Conservation (phyloP, 2,888 invertebrate genomes). For the Caenorhabditis sp. region DNA sequence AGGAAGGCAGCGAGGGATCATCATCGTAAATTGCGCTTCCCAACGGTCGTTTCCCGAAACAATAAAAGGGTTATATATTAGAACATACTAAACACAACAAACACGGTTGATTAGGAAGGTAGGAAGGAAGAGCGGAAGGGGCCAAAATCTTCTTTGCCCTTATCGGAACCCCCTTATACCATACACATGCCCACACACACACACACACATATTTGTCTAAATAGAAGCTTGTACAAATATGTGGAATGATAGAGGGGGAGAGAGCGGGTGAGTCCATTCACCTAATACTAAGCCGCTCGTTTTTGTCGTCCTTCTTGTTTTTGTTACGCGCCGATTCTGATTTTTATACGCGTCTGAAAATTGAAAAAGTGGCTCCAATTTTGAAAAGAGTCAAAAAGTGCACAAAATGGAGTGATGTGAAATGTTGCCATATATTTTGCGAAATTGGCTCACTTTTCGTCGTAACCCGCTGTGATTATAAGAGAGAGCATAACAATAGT, state of each 20-base stretch:
- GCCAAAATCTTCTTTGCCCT: conserved; percentile 46
- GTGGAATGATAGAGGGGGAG: not conserved
- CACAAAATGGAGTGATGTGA: not conserved
- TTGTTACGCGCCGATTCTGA: not conserved
- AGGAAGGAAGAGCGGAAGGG: not conserved
- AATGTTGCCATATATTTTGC: conserved; percentile 46
- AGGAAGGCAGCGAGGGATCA: not conserved
- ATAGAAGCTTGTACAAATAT: conserved; percentile 61
- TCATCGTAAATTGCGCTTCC: conserved; percentile 14
- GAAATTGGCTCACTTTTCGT: not conserved
- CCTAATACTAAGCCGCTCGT: not conserved
- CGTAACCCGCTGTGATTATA: conserved; percentile 32
- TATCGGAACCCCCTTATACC: conserved; percentile 37
- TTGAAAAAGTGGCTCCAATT: conserved; percentile 46
- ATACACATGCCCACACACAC: not conserved
- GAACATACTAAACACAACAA: conserved; percentile 46
- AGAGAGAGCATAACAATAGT: not conserved
- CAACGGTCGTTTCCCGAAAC: not conserved
- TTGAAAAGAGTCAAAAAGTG: conserved; percentile 43
- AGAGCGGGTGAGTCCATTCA: not conserved
- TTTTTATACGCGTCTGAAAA: conserved; percentile 26
- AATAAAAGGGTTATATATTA: conserved; percentile 18
- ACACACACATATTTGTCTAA: conserved; percentile 25
- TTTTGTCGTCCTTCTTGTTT: conserved; percentile 11
- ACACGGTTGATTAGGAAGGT: conserved; percentile 18